Conservation (phyloP, 2,797 vertebrate genomes). For the Melanotaenia boesemani region DNA sequence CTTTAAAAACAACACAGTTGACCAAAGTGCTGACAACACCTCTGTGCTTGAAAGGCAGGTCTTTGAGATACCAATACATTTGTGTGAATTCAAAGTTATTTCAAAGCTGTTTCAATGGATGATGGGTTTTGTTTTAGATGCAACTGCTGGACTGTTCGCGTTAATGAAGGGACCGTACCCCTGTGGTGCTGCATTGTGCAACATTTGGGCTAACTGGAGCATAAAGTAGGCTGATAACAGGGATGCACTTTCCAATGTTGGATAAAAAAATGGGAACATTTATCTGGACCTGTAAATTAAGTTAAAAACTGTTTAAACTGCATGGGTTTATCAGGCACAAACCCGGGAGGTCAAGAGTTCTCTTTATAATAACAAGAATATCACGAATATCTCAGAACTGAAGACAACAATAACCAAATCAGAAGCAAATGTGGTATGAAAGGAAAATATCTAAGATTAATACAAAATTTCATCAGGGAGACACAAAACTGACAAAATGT, state of each 20-base stretch:
- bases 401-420: not conserved
- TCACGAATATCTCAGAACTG: not conserved
- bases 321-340: not conserved
- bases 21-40: not conserved
- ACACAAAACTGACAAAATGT: too few relatives aligned
- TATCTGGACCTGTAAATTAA: not conserved
- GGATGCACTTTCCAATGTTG: slow-evolving; percentile 27
- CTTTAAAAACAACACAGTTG: too few relatives aligned
- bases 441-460: too few relatives aligned
- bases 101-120: not conserved
- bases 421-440: too few relatives aligned
- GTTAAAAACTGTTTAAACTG: not conserved
- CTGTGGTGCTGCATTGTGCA: slow-evolving; percentile 49
- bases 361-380: not conserved
- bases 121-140: slow-evolving; percentile 23
- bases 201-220: slow-evolving; percentile 60
- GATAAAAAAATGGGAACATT: slow-evolving; percentile 30
- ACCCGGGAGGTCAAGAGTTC: not conserved
- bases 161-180: slow-evolving; percentile 50
- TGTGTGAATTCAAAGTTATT: not conserved
- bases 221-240: slow-evolving; percentile 56
- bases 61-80: not conserved
- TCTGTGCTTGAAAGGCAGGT: not conserved
- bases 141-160: slow-evolving; percentile 23
- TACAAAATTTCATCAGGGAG: too few relatives aligned